These are phyloP conservation scores for Cirrhinus mrigala DNA, from an alignment of 2,797 vertebrate species.

Conservation along the genomic window DNA sequence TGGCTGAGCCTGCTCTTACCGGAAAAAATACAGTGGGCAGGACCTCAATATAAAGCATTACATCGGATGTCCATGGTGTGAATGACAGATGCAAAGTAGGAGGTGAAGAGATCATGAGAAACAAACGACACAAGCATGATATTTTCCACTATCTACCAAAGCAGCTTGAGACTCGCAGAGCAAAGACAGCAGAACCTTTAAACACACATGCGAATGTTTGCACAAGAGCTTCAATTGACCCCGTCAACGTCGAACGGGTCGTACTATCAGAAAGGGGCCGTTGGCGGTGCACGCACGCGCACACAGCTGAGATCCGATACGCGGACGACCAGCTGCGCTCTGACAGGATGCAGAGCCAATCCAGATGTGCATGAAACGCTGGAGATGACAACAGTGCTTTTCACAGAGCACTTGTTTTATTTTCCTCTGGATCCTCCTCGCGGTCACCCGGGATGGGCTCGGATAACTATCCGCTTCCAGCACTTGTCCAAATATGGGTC, in stretches of 20 bases:
- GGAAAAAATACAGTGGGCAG: no score
- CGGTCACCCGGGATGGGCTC: slow-evolving; percentile 47
- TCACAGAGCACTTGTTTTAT: slow-evolving; percentile 62
- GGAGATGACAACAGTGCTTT: slow-evolving; percentile 53
- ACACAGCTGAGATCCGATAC: slow-evolving; percentile 57
- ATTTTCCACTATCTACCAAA: slow-evolving; percentile 28
- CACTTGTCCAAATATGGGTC: slow-evolving; percentile 65
- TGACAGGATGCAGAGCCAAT: slow-evolving; percentile 57
- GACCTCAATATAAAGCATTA: no score
- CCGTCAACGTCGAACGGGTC: slow-evolving; percentile 22
- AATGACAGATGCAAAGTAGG: neutral
- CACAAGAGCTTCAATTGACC: slow-evolving; percentile 46
- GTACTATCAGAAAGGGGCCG: slow-evolving; percentile 28
- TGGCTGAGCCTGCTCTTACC: no score
- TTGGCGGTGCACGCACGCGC: neutral
- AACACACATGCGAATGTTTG: slow-evolving; percentile 54
- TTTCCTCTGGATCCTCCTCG: slow-evolving; percentile 47
- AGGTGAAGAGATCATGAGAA: slow-evolving; percentile 14
- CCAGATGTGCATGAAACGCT: slow-evolving; percentile 60
- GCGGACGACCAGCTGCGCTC: slow-evolving; percentile 57
- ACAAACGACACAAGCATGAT: slow-evolving; percentile 12
- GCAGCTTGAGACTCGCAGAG: slow-evolving; percentile 28
- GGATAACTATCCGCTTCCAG: slow-evolving; percentile 53
- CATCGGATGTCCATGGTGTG: neutral
- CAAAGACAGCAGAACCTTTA: slow-evolving; percentile 24